These are phyloP conservation scores for Drosophila algonquin DNA, from an alignment of 2,888 invertebrate genomes.

Conservation along the genomic window DNA sequence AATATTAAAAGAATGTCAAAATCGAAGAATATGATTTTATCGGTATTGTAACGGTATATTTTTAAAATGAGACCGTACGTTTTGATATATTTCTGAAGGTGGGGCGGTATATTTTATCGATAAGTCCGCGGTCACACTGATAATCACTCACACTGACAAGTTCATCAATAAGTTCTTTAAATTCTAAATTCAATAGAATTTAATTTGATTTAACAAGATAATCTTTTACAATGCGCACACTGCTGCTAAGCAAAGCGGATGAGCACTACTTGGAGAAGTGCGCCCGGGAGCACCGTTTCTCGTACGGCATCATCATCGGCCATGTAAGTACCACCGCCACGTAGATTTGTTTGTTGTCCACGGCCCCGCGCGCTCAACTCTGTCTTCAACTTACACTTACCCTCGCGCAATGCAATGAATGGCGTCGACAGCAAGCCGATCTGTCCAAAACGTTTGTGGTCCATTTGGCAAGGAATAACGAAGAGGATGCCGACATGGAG, in stretches of 20 bases:
- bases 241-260: conserved; percentile 88
- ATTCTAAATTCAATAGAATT: conserved; percentile 10
- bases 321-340: conserved; percentile 86
- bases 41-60: too few relatives aligned
- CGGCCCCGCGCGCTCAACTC: conserved; percentile 10
- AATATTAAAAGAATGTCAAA: too few relatives aligned
- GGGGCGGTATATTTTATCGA: too few relatives aligned
- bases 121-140: too few relatives aligned
- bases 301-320: conserved; percentile 91
- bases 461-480: conserved; percentile 91
- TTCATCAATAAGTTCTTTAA: too few relatives aligned
- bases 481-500: conserved; percentile 82
- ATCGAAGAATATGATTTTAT: too few relatives aligned
- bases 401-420: not conserved
- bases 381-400: not conserved
- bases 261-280: conserved; percentile 88
- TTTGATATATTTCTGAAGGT: too few relatives aligned
- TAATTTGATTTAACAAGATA: conserved; percentile 27
- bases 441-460: conserved; percentile 90
- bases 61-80: too few relatives aligned
- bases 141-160: too few relatives aligned
- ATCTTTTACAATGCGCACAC: conserved; percentile 85
- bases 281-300: conserved; percentile 87
- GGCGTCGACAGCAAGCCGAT: conserved; percentile 83
- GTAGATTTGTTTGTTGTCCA: conserved; percentile 53